Evolutionary conservation across 2,888 invertebrate genomes (phyloP), one percentile per base, ranked within the genome.

Genomic region (Rhagonycha fulva): DNA sequence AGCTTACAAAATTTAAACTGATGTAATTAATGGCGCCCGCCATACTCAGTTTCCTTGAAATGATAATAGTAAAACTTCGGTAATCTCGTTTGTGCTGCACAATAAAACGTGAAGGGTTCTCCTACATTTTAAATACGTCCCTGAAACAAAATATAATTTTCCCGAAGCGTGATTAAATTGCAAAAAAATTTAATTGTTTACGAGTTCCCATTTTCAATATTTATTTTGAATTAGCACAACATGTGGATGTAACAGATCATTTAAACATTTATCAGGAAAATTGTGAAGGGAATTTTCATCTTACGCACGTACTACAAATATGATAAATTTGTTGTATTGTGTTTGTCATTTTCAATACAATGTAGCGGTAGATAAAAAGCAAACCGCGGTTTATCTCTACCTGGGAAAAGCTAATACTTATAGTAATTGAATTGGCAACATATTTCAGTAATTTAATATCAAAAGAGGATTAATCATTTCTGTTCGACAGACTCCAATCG

Each of bases 351-450:
- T 47, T 47, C n/a, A n/a, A 47, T 47, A 47, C 47, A 47, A 47
- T 47, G 9, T n/a, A 47, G 47, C 47, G n/a, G 47, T n/a, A 47
- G 47, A 47, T 47, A 47, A 47, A 47, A 47, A 47, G 47, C n/a
- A 47, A 47, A 47, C 47, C 47, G 9, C 47, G n/a, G n/a, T 47
- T 69, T 47, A 69, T 69, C 69, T 68, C n/a, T 60, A 47, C 69
- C 60, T 69, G 14, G 69, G 69, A 60, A 69, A 69, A 69, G 23
- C 69, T 47, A 47, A 69, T 69, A 69, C 68, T 68, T 19, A n/a
- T 19, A 19, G 9, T 69, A 47, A 30, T 30, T 69, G 23, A 26
- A 66, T 66, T 66, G 63, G n/a, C 24, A 24, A 66, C 24, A 66
- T 63, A 63, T 68, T 32, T 19, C 32, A 28, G 68, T 68, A 68